Evolutionary conservation across 2,797 vertebrate species (phyloP).

Genomic region (Rhadinocentrus ornatus): DNA sequence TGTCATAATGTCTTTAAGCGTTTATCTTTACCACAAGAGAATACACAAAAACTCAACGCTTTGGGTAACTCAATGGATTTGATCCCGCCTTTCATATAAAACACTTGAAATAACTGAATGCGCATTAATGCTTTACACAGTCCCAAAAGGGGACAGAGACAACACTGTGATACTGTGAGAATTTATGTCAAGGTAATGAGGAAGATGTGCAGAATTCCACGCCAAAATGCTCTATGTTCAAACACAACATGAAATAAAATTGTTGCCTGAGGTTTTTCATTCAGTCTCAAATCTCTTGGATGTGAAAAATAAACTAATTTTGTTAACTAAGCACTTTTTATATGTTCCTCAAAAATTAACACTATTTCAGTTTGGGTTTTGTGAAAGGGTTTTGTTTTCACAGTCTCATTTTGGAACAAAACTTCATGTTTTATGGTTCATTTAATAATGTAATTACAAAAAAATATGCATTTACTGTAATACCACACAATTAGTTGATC

Average conservation of each 20-base stretch:
- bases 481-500: slow-evolving; percentile 49
- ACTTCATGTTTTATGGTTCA: slow-evolving; percentile 41
- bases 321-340: slow-evolving; percentile 27
- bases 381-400: slow-evolving; percentile 9
- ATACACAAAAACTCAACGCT: slow-evolving; percentile 74
- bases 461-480: slow-evolving; percentile 34
- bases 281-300: slow-evolving; percentile 49
- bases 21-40: slow-evolving; percentile 77
- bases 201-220: slow-evolving; percentile 55
- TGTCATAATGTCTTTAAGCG: slow-evolving; percentile 76
- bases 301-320: slow-evolving; percentile 35
- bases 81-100: slow-evolving; percentile 69
- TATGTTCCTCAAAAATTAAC: slow-evolving; percentile 29
- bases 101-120: slow-evolving; percentile 69
- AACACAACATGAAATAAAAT: slow-evolving; percentile 56
- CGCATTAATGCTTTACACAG: slow-evolving; percentile 72
- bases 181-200: slow-evolving; percentile 55
- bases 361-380: slow-evolving; percentile 40
- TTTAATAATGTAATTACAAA: slow-evolving; percentile 39
- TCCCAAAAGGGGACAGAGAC: slow-evolving; percentile 66
- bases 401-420: slow-evolving; percentile 48
- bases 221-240: slow-evolving; percentile 50
- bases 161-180: slow-evolving; percentile 62
- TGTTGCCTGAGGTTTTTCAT: slow-evolving; percentile 74
- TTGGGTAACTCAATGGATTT: slow-evolving; percentile 69